phyloP scores from a whole-genome alignment of 1,140 invertebrate genomes.

The Aphelenchoides avenae region DNA sequence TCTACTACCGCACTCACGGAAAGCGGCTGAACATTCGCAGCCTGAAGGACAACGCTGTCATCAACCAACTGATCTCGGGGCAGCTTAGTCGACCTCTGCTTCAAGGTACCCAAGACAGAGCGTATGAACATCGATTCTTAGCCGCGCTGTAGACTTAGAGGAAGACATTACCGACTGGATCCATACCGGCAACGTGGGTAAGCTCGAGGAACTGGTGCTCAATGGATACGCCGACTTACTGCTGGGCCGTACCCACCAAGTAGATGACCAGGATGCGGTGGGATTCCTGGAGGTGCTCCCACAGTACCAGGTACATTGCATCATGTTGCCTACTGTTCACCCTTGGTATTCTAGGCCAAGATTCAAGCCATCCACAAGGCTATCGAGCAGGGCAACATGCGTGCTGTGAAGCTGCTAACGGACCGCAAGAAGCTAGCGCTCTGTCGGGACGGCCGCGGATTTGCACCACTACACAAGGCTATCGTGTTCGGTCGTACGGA shows the following conservation, averaged over 20 bases:
- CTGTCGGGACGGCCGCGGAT: not conserved
- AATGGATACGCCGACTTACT: slow-evolving; percentile 9
- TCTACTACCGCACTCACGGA: slow-evolving; percentile 58
- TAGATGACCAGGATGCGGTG: slow-evolving; percentile 11
- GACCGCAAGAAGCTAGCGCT: slow-evolving; percentile 68
- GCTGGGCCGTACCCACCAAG: slow-evolving; percentile 7
- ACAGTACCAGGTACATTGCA: not conserved
- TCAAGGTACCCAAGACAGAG: too few relatives aligned
- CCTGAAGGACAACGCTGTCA: slow-evolving; percentile 58
- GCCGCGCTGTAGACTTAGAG: slow-evolving; percentile 62
- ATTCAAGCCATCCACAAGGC: slow-evolving; percentile 1
- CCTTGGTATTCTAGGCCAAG: slow-evolving; percentile 31
- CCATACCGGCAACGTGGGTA: slow-evolving; percentile 76
- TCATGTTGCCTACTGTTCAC: not conserved
- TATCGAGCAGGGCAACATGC: slow-evolving; percentile 20
- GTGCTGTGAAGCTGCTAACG: slow-evolving; percentile 76
- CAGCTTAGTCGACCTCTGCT: slow-evolving; percentile 52
- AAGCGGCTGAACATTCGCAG: slow-evolving; percentile 57
- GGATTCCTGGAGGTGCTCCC: slow-evolving; percentile 8
- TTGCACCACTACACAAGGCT: not conserved
- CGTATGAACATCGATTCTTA: too few relatives aligned
- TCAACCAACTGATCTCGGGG: slow-evolving; percentile 57
- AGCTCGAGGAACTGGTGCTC: slow-evolving; percentile 6
- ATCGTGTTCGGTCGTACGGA: slow-evolving; percentile 66
- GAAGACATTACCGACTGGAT: slow-evolving; percentile 67